Conservation (phyloP, 2,113 vertebrate genomes). For the Leucopsar rothschildi region DNA sequence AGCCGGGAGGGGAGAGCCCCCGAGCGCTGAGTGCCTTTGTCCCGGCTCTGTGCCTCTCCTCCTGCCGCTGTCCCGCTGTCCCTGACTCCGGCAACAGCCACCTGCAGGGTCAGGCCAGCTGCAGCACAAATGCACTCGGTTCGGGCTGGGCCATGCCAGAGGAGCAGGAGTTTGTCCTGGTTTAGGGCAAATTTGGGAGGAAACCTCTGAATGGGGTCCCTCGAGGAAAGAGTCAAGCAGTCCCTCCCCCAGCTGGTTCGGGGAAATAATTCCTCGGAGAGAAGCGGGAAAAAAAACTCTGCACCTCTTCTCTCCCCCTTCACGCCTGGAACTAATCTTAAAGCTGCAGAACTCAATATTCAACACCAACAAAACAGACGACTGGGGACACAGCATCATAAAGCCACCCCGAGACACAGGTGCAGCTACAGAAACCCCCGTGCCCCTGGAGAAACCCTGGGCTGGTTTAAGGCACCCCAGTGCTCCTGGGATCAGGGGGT, state of each 20-base stretch:
- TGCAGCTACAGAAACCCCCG: not conserved
- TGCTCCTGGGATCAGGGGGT: not conserved
- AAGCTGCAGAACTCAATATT: no score
- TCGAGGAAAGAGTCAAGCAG: no score
- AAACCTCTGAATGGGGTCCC: no score
- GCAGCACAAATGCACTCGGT: not conserved
- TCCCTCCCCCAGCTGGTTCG: no score
- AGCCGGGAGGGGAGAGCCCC: not conserved
- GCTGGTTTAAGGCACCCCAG: not conserved
- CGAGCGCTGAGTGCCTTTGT: fast-evolving
- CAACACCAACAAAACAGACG: no score
- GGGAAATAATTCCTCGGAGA: no score
- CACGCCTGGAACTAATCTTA: no score
- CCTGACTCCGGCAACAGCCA: fast-evolving
- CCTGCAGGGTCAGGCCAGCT: not conserved
- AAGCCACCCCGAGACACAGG: no score
- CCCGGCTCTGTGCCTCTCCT: not conserved
- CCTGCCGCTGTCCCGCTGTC: not conserved
- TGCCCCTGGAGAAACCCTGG: not conserved
- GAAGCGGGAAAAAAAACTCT: no score
- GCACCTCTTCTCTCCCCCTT: no score
- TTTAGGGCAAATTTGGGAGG: no score
- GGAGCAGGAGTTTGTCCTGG: not conserved
- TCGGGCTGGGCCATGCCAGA: not conserved
- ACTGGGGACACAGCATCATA: no score